phyloP scores from a whole-genome alignment of 1,140 invertebrate species.

The Rhynchophorus ferrugineus region DNA sequence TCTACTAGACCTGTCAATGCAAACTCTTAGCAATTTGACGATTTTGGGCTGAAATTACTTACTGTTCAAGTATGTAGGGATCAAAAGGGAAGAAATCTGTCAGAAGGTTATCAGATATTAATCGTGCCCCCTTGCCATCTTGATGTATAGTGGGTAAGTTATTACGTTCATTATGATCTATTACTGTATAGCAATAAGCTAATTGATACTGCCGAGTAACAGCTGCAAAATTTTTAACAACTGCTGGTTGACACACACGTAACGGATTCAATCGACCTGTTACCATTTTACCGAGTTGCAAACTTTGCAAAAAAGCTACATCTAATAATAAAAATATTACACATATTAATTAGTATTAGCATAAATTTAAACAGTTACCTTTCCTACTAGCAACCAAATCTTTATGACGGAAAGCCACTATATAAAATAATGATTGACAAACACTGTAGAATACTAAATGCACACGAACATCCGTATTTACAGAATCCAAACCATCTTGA shows the following conservation, averaged over 20 bases:
- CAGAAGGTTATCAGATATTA: slow-evolving; percentile 44
- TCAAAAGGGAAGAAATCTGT: slow-evolving; percentile 78
- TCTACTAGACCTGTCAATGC: slow-evolving; percentile 36
- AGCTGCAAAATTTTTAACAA: slow-evolving; percentile 77
- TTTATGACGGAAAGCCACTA: slow-evolving; percentile 79
- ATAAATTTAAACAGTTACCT: slow-evolving; percentile 58
- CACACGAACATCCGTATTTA: slow-evolving; percentile 50
- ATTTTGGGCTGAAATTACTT: slow-evolving; percentile 23
- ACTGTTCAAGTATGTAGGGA: slow-evolving; percentile 63
- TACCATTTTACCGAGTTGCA: slow-evolving; percentile 78
- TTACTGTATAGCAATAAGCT: slow-evolving; percentile 84
- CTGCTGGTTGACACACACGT: slow-evolving; percentile 62
- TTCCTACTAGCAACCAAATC: slow-evolving; percentile 69
- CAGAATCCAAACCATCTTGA: slow-evolving; percentile 45
- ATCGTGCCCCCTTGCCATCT: slow-evolving; percentile 39
- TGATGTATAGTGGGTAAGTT: slow-evolving; percentile 51
- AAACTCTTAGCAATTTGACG: neutral
- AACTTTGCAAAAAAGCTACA: slow-evolving; percentile 64
- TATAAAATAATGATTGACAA: slow-evolving; percentile 85
- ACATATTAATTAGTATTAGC: neutral
- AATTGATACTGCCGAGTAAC: slow-evolving; percentile 81
- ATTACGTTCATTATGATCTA: slow-evolving; percentile 73
- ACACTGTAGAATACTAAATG: slow-evolving; percentile 84
- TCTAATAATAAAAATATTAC: slow-evolving; percentile 51
- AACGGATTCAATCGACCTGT: slow-evolving; percentile 81